Evolutionary conservation across 30 jellyfish, hydroid and myxozoan genomes (phyloP), one percentile per base, ranked within the genome.

Genomic region (Aurelia aurita complex sp. Pacific): DNA sequence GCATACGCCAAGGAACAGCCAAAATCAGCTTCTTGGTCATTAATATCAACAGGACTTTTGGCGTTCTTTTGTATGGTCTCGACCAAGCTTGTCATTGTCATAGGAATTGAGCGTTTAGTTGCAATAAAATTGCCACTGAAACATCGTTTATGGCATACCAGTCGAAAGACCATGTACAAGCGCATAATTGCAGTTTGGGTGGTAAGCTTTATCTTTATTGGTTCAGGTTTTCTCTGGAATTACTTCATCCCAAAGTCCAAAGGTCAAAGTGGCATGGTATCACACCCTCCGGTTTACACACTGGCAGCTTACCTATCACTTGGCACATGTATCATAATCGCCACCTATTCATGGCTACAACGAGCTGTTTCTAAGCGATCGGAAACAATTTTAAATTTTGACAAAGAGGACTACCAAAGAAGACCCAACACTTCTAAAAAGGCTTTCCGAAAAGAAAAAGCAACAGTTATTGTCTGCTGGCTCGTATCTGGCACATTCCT

Each of bases 71-170:
- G 14, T 46, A 2, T 46, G 2, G 57, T 9, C 57, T 61, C 70
- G 12, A 15, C 36, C 6, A 17, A n/a, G 70, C 36, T 61, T 10
- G 70, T 61, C 14, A 23, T 61, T 11, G 34, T 15, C 1, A 23
- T 61, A 23, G 70, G 70, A 17, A 61, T 61, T n/a, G 70, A 61
- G 13, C 70, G 70, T 17, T 61, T 61, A 23, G 13, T 23, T n/a
- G 70, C 70, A 23, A 61, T 61, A 23, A 61, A 61, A 61, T 38
- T 17, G 36, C 32, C 70, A 17, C 36, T 61, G 70, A 61, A 61
- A 61, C 70, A 61, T 61, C 70, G 70, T 23, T 1, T 61, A 11
- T 61, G 70, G 70, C 70, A 61, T 12, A 61, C 70, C 6, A 61
- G 34, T 17, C 10, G 70, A 23, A n/a, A 4, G 36, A 61, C 32